Evolutionary conservation across 2,888 invertebrate species (phyloP).

Genomic region (Agriopis leucophaearia): DNA sequence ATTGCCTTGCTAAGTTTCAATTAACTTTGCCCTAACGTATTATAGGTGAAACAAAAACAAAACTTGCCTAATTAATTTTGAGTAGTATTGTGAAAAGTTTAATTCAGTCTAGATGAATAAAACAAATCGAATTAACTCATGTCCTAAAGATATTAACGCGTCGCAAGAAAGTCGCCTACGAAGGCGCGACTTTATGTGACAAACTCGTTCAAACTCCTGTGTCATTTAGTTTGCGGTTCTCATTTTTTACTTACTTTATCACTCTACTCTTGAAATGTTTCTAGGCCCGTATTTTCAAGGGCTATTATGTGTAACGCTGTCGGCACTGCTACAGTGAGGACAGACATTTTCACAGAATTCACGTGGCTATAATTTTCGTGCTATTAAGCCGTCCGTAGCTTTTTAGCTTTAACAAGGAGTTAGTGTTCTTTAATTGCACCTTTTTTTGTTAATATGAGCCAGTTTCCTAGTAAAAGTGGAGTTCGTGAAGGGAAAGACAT

Average conservation of each 20-base stretch:
- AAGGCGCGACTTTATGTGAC: constrained; percentile 12
- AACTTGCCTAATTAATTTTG: not conserved
- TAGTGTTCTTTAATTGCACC: not conserved
- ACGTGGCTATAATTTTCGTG: constrained; percentile 16
- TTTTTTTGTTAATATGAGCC: constrained; percentile 7
- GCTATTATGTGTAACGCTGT: constrained; percentile 35
- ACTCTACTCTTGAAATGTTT: constrained; percentile 26
- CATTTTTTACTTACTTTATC: constrained; percentile 35
- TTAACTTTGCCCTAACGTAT: too few species aligned
- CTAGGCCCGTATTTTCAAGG: constrained; percentile 22
- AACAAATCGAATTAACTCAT: constrained; percentile 25
- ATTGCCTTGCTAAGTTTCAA: too few species aligned
- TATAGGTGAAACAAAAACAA: too few species aligned
- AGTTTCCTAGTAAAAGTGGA: not conserved
- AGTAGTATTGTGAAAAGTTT: not conserved
- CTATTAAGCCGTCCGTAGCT: constrained; percentile 11
- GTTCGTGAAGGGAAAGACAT: constrained; percentile 14
- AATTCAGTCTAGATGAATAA: constrained; percentile 20
- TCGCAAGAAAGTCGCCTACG: constrained; percentile 5
- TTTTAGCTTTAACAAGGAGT: not conserved
- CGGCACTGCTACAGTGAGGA: constrained; percentile 10
- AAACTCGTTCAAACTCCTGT: constrained; percentile 15
- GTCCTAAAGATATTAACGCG: not conserved
- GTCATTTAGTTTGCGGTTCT: constrained; percentile 27
- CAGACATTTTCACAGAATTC: constrained; percentile 1